Evolutionary conservation across 1,140 invertebrate genomes (phyloP), one percentile per base, ranked within the genome.

Genomic region (Caenorhabditis elegans): DNA sequence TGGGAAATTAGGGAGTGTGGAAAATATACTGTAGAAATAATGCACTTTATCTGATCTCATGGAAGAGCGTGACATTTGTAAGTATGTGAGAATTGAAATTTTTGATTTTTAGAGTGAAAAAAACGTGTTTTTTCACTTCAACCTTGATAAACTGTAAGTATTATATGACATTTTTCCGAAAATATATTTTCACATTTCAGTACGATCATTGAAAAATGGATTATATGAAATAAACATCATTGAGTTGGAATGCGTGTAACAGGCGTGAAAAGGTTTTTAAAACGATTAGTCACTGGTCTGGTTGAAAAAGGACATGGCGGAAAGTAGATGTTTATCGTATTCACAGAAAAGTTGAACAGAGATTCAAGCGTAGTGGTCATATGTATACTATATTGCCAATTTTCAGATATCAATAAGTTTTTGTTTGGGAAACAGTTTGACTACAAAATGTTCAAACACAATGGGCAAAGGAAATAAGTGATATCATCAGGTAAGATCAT

Each of bases 201-300:
- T n/a, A 60, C 31, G 53, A 22, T 70, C 60, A 70, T 13, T 13
- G 6, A 70, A 70, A 70, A 70, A 70, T 39, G 60, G 34, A 70
- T 60, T 60, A 60, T 60, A 60, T 34, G 34, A 34, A 5, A 51
- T 26, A n/a, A n/a, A n/a, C n/a, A 24, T 51, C 49, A 51, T 31
- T 31, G 53, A 39, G n/a, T 70, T 70, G 17, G 26, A 60, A 31
- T 34, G 17, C 19, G 13, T 70, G 34, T 70, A 31, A 39, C 31
- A 70, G 39, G 34, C 60, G 60, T 70, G 34, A 70, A 31, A 70
- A 70, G 34, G 60, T 39, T 70, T 49, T 34, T n/a, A 43, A 70
- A 70, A 70, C 60, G 60, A 70, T 70, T 70, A 39, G 60, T 70
- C 60, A 70, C 43, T 70, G 60, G 60, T 70, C 60, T 70, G 60